phyloP scores from a whole-genome alignment of 1,140 invertebrate genomes.

The Sipha flava region DNA sequence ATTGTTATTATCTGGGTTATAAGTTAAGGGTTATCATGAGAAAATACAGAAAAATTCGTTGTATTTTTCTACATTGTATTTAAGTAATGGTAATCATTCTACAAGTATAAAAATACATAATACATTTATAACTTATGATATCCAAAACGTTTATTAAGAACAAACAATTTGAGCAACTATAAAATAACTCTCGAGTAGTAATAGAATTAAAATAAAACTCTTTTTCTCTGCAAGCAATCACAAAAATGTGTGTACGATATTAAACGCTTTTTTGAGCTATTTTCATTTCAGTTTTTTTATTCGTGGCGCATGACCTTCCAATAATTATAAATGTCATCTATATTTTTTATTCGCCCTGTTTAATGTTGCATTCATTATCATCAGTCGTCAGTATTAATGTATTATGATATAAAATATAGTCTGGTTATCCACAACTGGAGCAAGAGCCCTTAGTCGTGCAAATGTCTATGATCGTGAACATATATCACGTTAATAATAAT shows the following conservation, averaged over 20 bases:
- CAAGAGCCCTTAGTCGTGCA: no score
- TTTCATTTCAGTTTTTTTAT: background rate
- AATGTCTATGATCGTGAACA: no score
- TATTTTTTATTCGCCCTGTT: background rate
- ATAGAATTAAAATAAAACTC: background rate
- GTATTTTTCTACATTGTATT: background rate
- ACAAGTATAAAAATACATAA: background rate
- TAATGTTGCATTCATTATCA: background rate
- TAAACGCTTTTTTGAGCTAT: background rate
- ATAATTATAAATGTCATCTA: background rate
- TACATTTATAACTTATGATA: background rate
- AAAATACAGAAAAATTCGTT: background rate
- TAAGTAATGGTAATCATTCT: background rate
- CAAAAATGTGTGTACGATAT: background rate
- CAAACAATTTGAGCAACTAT: background rate
- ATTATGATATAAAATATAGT: no score
- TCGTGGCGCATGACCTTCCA: background rate
- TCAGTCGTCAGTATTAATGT: background rate
- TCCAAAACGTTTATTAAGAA: background rate
- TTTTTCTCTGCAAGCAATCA: background rate
- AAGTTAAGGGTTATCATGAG: background rate
- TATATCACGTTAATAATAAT: no score
- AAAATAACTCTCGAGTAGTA: background rate
- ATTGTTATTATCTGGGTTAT: background rate
- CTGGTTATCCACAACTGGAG: no score